Evolutionary conservation across 1,140 invertebrate genomes (phyloP).

Genomic region (Drosophila trapezifrons): DNA sequence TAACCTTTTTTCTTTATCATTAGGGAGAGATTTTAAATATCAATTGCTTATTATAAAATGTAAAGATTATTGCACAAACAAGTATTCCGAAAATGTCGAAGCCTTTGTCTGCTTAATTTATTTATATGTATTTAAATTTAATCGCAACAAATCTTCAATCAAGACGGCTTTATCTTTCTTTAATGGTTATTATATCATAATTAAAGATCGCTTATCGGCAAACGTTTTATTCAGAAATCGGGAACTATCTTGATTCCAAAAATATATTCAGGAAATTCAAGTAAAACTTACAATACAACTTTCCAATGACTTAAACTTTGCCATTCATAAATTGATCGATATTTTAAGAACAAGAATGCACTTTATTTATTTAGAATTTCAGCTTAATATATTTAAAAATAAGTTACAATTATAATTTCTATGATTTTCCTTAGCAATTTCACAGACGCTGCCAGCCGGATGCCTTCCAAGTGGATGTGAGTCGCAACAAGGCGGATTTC

Average conservation of each 20-base stretch:
- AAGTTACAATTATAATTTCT: too few species aligned
- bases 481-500: constrained; percentile 59
- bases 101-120: constrained; percentile 25
- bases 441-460: constrained; percentile 69
- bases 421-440: constrained; percentile 53
- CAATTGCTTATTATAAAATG: constrained; percentile 21
- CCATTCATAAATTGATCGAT: not conserved
- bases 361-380: too few species aligned
- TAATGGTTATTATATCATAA: constrained; percentile 10
- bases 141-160: constrained; percentile 10
- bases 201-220: not conserved
- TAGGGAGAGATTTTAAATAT: not conserved
- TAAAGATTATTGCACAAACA: constrained; percentile 9
- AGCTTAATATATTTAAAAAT: too few species aligned
- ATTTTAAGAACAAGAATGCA: not conserved
- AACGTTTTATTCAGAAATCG: not conserved
- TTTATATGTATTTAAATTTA: constrained; percentile 29
- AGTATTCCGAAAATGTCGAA: not conserved
- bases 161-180: constrained; percentile 3
- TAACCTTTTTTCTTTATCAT: not conserved
- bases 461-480: constrained; percentile 70
- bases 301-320: too few species aligned
- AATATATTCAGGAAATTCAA: not conserved
- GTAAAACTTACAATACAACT: not conserved
- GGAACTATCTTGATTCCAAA: not conserved